phyloP scores from a whole-genome alignment of 2,888 invertebrate genomes.

The Pyrrhosoma nymphula region DNA sequence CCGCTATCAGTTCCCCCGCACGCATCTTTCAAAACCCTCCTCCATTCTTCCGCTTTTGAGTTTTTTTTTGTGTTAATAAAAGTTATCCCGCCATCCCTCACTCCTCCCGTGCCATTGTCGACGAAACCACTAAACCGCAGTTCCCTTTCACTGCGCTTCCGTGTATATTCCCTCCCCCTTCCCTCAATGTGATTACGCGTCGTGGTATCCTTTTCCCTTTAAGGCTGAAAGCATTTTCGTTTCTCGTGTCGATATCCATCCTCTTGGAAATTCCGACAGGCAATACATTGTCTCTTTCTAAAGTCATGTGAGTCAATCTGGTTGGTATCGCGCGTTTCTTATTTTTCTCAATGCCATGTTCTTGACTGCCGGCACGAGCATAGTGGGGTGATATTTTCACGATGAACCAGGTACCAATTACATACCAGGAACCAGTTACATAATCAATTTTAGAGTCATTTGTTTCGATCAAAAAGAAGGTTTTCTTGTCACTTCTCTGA shows the following conservation, averaged over 20 bases:
- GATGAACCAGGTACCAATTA: too few species aligned
- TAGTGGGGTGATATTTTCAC: too few species aligned
- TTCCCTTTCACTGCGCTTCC: background rate
- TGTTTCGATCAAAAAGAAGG: too few species aligned
- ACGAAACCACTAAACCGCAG: background rate
- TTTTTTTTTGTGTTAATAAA: background rate
- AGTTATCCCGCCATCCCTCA: background rate
- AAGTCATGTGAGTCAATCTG: background rate
- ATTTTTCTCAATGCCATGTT: background rate
- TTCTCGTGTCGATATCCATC: background rate
- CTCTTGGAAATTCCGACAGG: background rate
- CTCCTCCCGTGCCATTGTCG: background rate
- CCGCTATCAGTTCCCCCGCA: too few species aligned
- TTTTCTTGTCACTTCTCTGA: too few species aligned
- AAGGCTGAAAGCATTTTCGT: background rate
- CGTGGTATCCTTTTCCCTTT: background rate
- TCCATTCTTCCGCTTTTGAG: background rate
- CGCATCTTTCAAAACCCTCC: background rate
- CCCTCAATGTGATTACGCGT: background rate
- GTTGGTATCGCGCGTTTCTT: background rate
- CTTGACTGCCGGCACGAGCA: too few species aligned
- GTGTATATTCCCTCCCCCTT: background rate
- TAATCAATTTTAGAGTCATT: too few species aligned
- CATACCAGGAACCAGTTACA: too few species aligned
- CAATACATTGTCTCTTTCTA: background rate